Evolutionary conservation across 2,888 invertebrate genomes (phyloP).

Genomic region (Cyrtodaria siliqua): DNA sequence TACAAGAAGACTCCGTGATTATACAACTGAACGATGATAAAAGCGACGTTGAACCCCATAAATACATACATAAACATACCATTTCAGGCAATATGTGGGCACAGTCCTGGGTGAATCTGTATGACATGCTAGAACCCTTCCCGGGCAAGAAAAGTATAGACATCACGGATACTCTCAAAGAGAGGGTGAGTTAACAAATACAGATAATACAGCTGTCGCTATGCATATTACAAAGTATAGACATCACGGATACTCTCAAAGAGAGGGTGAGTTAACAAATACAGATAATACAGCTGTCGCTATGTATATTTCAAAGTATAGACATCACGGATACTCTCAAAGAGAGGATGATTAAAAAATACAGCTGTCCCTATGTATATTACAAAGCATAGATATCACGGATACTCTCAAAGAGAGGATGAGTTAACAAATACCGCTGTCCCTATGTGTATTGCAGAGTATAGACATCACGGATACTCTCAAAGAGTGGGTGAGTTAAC

Average conservation of each 20-base stretch:
- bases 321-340: constrained; percentile 93
- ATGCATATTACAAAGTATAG: no score
- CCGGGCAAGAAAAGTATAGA: constrained; percentile 90
- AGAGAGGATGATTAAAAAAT: constrained; percentile 69
- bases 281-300: no score
- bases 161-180: constrained; percentile 91
- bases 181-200: constrained; percentile 71
- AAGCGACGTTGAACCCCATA: no score
- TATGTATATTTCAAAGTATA: no score
- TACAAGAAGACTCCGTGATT: no score
- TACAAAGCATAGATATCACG: constrained; percentile 91
- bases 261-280: constrained; percentile 67
- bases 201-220: no score
- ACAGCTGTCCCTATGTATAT: no score
- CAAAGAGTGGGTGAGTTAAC: constrained; percentile 83
- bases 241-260: constrained; percentile 92
- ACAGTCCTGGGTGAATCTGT: constrained; percentile 82
- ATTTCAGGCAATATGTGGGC: constrained; percentile 88
- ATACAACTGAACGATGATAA: no score
- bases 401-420: constrained; percentile 89
- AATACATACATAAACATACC: no score
- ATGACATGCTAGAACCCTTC: constrained; percentile 87
- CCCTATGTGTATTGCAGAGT: no score
- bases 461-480: constrained; percentile 93
- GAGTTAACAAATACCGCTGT: no score